These are phyloP conservation scores for Spicauda simplicius DNA, from an alignment of 2,888 invertebrate genomes.

Conservation along the genomic window DNA sequence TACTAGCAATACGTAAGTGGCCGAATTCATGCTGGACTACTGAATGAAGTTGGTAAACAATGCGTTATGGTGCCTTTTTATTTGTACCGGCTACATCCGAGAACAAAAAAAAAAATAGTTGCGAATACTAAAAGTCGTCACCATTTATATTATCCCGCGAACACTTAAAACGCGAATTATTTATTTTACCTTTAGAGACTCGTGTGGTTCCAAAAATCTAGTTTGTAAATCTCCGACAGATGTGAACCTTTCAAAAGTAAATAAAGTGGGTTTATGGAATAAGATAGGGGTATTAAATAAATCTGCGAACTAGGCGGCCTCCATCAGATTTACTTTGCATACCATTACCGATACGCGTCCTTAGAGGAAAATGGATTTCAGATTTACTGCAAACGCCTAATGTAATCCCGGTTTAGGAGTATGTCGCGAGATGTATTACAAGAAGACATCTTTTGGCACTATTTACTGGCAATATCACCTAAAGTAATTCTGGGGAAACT, in stretches of 20 bases:
- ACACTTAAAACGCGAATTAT: too few relatives aligned
- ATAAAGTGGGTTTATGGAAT: conserved; percentile 29
- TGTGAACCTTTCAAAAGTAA: conserved; percentile 12
- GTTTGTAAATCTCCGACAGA: neutral
- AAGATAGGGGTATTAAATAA: conserved; percentile 21
- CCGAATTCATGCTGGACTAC: too few relatives aligned
- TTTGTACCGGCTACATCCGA: too few relatives aligned
- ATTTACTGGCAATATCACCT: neutral
- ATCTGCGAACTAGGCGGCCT: conserved; percentile 27
- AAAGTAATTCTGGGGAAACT: too few relatives aligned
- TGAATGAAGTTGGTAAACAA: too few relatives aligned
- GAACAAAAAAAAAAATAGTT: too few relatives aligned
- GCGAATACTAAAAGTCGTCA: too few relatives aligned
- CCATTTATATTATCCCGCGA: too few relatives aligned
- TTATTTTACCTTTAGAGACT: too few relatives aligned
- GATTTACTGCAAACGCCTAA: conserved; percentile 28
- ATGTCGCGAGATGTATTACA: conserved; percentile 3
- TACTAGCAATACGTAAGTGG: too few relatives aligned
- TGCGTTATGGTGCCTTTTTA: too few relatives aligned
- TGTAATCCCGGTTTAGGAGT: conserved; percentile 26
- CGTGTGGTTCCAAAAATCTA: neutral
- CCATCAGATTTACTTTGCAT: conserved; percentile 35
- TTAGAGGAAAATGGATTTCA: conserved; percentile 36
- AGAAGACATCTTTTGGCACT: neutral
- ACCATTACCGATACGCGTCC: conserved; percentile 33